Base-by-base conservation (phyloP, 1,140 invertebrate genomes). In the Bombus sylvicola region DNA sequence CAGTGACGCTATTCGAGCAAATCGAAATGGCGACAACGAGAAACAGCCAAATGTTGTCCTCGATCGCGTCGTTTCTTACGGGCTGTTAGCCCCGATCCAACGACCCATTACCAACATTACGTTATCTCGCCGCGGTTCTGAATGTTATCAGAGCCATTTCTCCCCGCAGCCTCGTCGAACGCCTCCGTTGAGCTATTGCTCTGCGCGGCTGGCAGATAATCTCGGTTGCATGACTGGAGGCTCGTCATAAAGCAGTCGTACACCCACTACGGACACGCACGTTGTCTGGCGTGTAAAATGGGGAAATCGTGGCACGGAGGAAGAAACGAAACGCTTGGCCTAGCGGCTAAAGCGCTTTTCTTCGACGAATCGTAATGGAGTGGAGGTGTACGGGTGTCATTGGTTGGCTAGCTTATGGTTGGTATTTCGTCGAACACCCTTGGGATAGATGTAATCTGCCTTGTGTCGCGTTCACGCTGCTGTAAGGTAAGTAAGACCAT, bases 21-120 rank as follows among this genome's bases (percentile, higher is more conserved):
- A 83, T 89, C 81, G 87, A n/a, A 73, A 77, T 71, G 47, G 57
- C 73, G 47, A 68, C 66, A 66, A 39, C 43, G 68, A 39, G 22
- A 71, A 71, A 34, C 31, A 41, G 13, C 39, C 34, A 41, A 28
- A 72, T n/a, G 66, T 37, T 31, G 68, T 5, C 78, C 18, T 81
- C 85, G 76, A 66, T 73, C 37, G 79, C 57, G 57, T 87, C 89
- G 81, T 89, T 88, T 92, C 90, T 91, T 88, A 91, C 84, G 84
- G 86, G 77, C 84, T 88, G 90, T 89, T 92, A 89, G 88, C 85
- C 82, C 74, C 81, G 86, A 88, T 89, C 53, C 82, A 76, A 91
- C 85, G 90, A 91, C 77, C 88, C 81, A 88, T 92, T 86, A 87
- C 89, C 66, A 78, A 90, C 88, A 88, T 92, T 89, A 88, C 87